These are phyloP conservation scores for Acanthococcus lagerstroemiae DNA, from an alignment of 2,888 invertebrate genomes.

Conservation along the genomic window DNA sequence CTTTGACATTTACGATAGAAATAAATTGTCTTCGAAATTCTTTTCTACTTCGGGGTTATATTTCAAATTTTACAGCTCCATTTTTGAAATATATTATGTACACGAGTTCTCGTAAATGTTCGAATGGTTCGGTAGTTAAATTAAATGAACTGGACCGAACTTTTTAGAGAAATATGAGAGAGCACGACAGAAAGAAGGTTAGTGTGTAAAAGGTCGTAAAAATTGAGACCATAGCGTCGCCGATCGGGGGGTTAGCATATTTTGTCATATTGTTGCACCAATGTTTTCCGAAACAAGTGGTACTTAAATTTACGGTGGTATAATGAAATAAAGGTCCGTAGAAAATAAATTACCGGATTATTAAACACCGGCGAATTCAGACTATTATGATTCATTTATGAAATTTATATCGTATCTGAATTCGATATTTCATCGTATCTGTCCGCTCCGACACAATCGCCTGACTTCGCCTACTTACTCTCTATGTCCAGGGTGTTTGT, in stretches of 20 bases:
- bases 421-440: too few species aligned
- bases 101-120: constrained; percentile 5
- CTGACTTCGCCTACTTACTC: too few species aligned
- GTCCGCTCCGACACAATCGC: too few species aligned
- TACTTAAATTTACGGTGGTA: background rate
- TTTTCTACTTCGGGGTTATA: constrained; percentile 17
- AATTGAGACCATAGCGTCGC: background rate
- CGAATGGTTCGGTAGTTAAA: constrained; percentile 18
- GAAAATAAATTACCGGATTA: too few species aligned
- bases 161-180: background rate
- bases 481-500: too few species aligned
- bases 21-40: background rate
- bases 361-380: too few species aligned
- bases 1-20: background rate
- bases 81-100: constrained; percentile 8
- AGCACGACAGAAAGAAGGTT: constrained; percentile 14
- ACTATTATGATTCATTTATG: too few species aligned
- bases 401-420: too few species aligned
- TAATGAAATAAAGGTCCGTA: too few species aligned
- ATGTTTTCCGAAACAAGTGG: background rate
- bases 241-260: background rate
- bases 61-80: constrained; percentile 24
- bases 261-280: constrained; percentile 8
- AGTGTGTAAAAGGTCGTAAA: constrained; percentile 26
- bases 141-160: constrained; percentile 25